Percentiles rank a stretch among this genome's conserved stretches.
Conservation (phyloP, 2,113 vertebrate species). For the Xenopus tropicalis region DNA sequence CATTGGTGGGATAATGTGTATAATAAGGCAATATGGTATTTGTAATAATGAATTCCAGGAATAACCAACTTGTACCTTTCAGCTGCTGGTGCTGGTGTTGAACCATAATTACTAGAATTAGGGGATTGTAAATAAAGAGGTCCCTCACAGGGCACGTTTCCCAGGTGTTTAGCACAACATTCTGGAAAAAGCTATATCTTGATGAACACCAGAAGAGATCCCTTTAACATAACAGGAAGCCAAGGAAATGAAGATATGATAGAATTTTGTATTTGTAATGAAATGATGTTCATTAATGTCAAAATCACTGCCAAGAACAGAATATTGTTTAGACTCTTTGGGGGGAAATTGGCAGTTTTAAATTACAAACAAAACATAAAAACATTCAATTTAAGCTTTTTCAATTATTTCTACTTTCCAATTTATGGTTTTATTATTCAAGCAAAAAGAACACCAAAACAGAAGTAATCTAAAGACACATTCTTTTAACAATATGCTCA, state of each 20-base stretch:
- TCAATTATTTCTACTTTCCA: slow-evolving; percentile 63
- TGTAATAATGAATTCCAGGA: too few species aligned
- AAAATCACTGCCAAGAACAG: slow-evolving; percentile 19
- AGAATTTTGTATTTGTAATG: slow-evolving; percentile 26
- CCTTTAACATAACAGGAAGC: too few species aligned
- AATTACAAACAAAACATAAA: slow-evolving; percentile 59
- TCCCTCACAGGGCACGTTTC: too few species aligned
- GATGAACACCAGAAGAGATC: too few species aligned
- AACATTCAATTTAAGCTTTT: slow-evolving; percentile 56
- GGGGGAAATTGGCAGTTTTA: slow-evolving; percentile 41
- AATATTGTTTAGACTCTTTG: slow-evolving; percentile 14
- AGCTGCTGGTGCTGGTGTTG: too few species aligned
- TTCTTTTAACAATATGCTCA: slow-evolving; percentile 54
- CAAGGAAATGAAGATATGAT: not conserved
- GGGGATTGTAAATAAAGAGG: too few species aligned
- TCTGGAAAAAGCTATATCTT: too few species aligned
- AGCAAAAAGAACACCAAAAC: slow-evolving; percentile 56
- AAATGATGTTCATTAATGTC: slow-evolving; percentile 36
- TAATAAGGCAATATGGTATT: too few species aligned
- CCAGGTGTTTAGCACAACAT: too few species aligned
- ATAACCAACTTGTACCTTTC: too few species aligned
- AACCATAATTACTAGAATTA: too few species aligned
- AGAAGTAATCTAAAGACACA: slow-evolving; percentile 49
- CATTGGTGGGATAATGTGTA: too few species aligned
- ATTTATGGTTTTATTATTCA: slow-evolving; percentile 67